Conservation (phyloP, 2,888 invertebrate species). For the Sclerodermus sp. region DNA sequence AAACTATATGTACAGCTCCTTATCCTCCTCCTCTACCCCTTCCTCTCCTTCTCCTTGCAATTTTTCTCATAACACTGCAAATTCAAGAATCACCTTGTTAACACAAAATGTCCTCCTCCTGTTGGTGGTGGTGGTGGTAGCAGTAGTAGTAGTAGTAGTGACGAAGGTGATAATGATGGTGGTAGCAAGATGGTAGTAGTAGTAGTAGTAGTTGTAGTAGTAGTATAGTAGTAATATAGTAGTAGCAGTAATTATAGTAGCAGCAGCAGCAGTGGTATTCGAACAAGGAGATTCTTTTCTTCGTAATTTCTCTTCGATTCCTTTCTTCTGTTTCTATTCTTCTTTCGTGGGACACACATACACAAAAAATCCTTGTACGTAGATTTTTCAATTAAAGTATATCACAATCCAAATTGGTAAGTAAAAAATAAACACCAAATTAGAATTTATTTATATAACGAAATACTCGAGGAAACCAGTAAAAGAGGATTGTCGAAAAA, state of each 20-base stretch:
- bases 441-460: conserved; percentile 40
- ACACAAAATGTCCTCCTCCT: too few relatives aligned
- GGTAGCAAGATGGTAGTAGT: too few relatives aligned
- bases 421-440: conserved; percentile 45
- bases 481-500: conserved; percentile 22
- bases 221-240: too few relatives aligned
- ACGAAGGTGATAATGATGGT: too few relatives aligned
- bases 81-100: conserved; percentile 23
- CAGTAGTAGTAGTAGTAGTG: too few relatives aligned
- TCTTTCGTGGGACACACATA: not conserved
- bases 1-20: conserved; percentile 55
- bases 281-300: too few relatives aligned
- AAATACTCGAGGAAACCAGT: conserved; percentile 25
- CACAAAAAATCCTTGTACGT: too few relatives aligned
- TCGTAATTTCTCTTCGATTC: not conserved
- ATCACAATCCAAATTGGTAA: conserved; percentile 34
- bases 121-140: too few relatives aligned
- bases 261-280: too few relatives aligned
- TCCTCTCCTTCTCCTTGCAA: conserved; percentile 25
- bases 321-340: conserved; percentile 23
- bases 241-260: too few relatives aligned
- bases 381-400: conserved; percentile 16
- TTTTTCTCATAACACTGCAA: conserved; percentile 34
- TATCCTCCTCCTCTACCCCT: too few relatives aligned
- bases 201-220: too few relatives aligned